Evolutionary conservation across 2,888 invertebrate genomes (phyloP).

Genomic region (Calliopum simillimum): DNA sequence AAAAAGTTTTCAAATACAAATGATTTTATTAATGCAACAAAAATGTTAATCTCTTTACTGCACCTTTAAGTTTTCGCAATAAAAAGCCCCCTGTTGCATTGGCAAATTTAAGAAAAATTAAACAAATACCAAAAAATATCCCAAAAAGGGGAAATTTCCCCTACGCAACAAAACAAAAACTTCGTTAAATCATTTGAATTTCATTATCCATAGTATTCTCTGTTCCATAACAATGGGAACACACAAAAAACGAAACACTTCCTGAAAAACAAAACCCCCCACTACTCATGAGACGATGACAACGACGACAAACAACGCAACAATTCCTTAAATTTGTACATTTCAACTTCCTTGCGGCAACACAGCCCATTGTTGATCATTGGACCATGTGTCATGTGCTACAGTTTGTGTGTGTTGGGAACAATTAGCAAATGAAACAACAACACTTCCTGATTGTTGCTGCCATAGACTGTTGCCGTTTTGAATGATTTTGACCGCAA

Average conservation of each 20-base stretch:
- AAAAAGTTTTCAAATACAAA: no score
- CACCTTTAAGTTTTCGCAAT: background rate
- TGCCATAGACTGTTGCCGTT: constrained; percentile 35
- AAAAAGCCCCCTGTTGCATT: background rate
- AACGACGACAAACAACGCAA: constrained; percentile 27
- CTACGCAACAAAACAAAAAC: background rate
- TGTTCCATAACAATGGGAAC: background rate
- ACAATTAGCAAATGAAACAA: constrained; percentile 33
- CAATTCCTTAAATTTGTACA: constrained; percentile 32
- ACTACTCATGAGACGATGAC: background rate
- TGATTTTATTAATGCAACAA: no score
- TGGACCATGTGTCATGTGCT: constrained; percentile 45
- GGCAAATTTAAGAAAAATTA: background rate
- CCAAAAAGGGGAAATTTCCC: background rate
- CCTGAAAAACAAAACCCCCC: constrained; percentile 8
- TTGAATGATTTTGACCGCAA: constrained; percentile 41
- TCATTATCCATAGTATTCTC: background rate
- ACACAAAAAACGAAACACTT: constrained; percentile 23
- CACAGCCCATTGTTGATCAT: constrained; percentile 37
- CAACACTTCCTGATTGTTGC: constrained; percentile 57
- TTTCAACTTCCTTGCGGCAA: constrained; percentile 24
- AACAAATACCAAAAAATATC: no score
- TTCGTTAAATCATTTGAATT: background rate
- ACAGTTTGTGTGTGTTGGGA: constrained; percentile 21
- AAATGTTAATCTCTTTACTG: no score